Base-by-base conservation (phyloP, 2,113 vertebrate species). In the Machaerirhynchus nigripectus region DNA sequence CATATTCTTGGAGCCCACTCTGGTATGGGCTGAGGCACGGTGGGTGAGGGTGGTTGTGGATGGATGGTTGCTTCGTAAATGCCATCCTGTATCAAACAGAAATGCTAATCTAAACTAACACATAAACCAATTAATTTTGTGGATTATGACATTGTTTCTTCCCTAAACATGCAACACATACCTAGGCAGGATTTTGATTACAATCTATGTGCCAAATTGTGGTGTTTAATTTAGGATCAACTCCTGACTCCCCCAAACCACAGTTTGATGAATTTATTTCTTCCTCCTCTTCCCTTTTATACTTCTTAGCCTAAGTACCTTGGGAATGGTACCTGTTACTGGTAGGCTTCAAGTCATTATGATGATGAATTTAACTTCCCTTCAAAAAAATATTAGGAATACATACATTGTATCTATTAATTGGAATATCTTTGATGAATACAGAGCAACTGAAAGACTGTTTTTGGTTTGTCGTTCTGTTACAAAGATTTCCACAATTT, bases 61-160 rank as follows among this genome's bases (percentile, higher is more conserved):
- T 53, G 16, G n/a, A 6, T 64, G 61, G 9, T 33, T 8, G 7
- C 46, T 87, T 89, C 16, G 2, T 53, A 59, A 87, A 42, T 6
- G 7, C 7, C 65, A 19, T 26, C 56, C 18, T 17, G 2, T 40
- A 11, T 74, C 80, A 63, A 47, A n/a, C 49, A 59, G 37, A 77
- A 93, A 46, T 46, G 23, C 18, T 71, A 10, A 19, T 39, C 8
- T 47, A 40, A 64, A 64, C 1, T 24, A 16, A 46, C 26, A 9
- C 8, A 7, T 27, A 47, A 74, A 42, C 6, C n/a, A 40, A 16
- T 47, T 47, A 15, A 44, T 84, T 55, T 81, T 59, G 49, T 81
- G 15, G 10, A 6, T 50, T 57, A 7, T 39, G 9, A 1, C 46
- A 5, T 8, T 0, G 0, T 81, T 79, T 76, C 44, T 78, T 63